A percentile compares a stretch with the other conserved stretches of the same genome.
phyloP scores from a whole-genome alignment of 2,888 invertebrate species.

The Philereme transversata region DNA sequence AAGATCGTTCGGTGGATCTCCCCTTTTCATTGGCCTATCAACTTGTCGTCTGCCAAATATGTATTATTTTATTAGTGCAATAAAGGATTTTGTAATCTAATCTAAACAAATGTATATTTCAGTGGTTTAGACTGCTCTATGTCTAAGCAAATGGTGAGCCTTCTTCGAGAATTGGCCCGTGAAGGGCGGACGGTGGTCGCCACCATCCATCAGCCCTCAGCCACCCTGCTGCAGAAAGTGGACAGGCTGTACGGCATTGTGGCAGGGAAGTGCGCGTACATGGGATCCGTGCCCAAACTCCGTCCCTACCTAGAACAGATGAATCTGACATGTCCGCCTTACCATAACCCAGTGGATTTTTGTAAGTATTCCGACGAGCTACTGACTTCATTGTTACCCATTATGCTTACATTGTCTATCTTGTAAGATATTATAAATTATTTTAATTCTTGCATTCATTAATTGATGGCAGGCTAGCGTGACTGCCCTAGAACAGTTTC shows the following conservation, averaged over 20 bases:
- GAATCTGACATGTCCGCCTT: slow-evolving; percentile 91
- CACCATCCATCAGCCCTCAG: slow-evolving; percentile 96
- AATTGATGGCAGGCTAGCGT: too few relatives aligned
- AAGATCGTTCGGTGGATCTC: too few relatives aligned
- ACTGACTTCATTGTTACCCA: too few relatives aligned
- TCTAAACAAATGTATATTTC: slow-evolving; percentile 44
- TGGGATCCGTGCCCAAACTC: slow-evolving; percentile 90
- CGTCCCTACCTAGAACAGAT: slow-evolving; percentile 90
- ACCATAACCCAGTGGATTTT: slow-evolving; percentile 96
- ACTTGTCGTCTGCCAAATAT: too few relatives aligned
- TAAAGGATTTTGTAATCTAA: too few relatives aligned
- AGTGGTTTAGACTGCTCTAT: slow-evolving; percentile 83
- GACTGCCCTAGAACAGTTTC: too few relatives aligned
- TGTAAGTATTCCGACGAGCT: slow-evolving; percentile 81
- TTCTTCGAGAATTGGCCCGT: slow-evolving; percentile 91
- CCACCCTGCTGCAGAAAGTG: slow-evolving; percentile 93
- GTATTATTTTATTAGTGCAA: too few relatives aligned
- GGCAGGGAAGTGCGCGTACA: slow-evolving; percentile 90
- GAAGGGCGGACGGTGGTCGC: slow-evolving; percentile 94
- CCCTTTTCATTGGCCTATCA: too few relatives aligned
- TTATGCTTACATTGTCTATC: too few relatives aligned
- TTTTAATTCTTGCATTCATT: too few relatives aligned
- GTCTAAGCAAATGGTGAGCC: slow-evolving; percentile 91
- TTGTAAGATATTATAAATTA: too few relatives aligned
- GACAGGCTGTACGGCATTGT: slow-evolving; percentile 94